These are phyloP conservation scores for Nomada goodeniana DNA, from an alignment of 2,888 invertebrate genomes.

Conservation along the genomic window DNA sequence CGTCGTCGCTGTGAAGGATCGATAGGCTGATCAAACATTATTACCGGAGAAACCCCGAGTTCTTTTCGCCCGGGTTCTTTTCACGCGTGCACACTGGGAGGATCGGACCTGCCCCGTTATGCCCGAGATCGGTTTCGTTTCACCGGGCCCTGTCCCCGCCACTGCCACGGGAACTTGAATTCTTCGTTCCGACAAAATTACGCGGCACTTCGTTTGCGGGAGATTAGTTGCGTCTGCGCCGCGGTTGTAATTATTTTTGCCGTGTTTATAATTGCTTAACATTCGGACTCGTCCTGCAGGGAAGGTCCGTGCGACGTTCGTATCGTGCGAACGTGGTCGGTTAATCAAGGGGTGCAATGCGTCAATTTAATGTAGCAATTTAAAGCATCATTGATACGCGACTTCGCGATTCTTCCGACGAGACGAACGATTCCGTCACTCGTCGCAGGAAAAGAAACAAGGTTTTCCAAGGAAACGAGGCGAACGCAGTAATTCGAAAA, in stretches of 20 bases:
- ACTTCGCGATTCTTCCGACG: neutral
- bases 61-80: slow-evolving; percentile 18
- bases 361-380: no score
- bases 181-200: neutral
- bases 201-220: no score
- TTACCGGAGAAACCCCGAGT: slow-evolving; percentile 47
- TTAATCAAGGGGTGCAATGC: no score
- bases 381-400: no score
- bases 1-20: slow-evolving; percentile 51
- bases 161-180: neutral
- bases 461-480: neutral
- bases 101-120: slow-evolving; percentile 12
- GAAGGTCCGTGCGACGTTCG: no score
- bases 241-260: no score
- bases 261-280: no score
- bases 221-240: no score
- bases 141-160: no score
- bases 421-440: neutral
- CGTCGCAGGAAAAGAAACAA: neutral
- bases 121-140: slow-evolving; percentile 2
- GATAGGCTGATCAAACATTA: slow-evolving; percentile 62
- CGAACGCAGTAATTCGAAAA: neutral
- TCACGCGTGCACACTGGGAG: slow-evolving; percentile 39
- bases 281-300: no score
- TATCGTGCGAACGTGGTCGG: no score